Conservation (phyloP, 1,140 invertebrate genomes). For the Calliphora vicina region DNA sequence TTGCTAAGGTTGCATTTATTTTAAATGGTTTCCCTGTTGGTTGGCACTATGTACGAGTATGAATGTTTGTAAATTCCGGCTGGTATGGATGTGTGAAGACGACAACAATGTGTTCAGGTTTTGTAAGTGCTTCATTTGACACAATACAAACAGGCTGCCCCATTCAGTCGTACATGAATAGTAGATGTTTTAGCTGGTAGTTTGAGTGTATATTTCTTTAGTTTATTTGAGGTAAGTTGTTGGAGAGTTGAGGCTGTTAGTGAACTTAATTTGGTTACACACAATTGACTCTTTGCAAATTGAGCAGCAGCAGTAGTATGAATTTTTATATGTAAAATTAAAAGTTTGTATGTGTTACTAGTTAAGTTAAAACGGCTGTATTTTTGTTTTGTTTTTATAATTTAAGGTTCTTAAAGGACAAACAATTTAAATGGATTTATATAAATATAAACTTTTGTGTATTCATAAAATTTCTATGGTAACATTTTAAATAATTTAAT, state of each 20-base stretch:
- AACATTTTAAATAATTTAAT: no score
- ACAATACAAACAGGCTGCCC: background rate
- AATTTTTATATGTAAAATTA: background rate
- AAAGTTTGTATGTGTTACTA: background rate
- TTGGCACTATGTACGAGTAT: background rate
- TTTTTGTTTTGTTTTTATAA: no score
- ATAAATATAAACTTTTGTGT: no score
- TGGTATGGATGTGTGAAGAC: background rate
- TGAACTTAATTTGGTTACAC: conserved; percentile 44
- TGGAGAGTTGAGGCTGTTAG: background rate
- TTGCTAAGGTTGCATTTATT: conserved; percentile 31
- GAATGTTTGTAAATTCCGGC: background rate
- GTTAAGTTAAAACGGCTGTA: no score
- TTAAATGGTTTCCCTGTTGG: conserved; percentile 20
- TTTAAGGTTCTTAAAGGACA: no score
- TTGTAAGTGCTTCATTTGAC: conserved; percentile 6
- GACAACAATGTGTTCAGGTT: conserved; percentile 11
- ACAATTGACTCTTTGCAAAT: conserved; percentile 41
- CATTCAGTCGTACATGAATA: background rate
- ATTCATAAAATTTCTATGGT: no score
- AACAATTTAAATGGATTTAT: no score
- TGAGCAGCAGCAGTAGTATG: background rate
- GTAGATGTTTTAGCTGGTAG: background rate
- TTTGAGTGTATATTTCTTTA: background rate
- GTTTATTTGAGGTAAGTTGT: background rate